Base-by-base conservation (phyloP, 2,888 invertebrate genomes). In the Incurvaria masculella region DNA sequence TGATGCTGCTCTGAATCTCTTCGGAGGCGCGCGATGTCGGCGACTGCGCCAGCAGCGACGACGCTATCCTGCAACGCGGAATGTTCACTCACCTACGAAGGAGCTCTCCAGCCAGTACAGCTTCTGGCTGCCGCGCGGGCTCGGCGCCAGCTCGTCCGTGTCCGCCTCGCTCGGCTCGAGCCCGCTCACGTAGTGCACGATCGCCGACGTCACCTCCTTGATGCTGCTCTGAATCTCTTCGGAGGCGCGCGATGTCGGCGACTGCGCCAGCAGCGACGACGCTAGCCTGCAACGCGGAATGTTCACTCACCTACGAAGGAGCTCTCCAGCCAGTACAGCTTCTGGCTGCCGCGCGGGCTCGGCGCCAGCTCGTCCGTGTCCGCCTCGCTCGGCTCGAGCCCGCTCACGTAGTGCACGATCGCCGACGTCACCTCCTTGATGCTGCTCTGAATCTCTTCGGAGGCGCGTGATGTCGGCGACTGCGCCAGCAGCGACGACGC, bases 391-490 rank as follows among this genome's bases (percentile, higher is more conserved):
- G 82, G 86, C 64, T 81, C 85, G 59, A 85, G 59, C 0, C 86
- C 87, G 53, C 87, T 87, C 52, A 94, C 93, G 81, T 93, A 94
- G 69, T 94, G 93, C 48, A 93, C 94, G 59, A 94, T 94, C 44
- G 94, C 94, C 57, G 93, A 93, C 54, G 94, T 94, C 56, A 94
- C 94, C 72, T 93, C 93, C 70, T 93, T 93, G 66, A 94, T 94
- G 49, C 91, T 92, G 53, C 90, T 85, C 65, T 89, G 89, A 52
- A n/a, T 91, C 66, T 88, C 88, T 51, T 86, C 84, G 2, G 80
- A 76, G 1, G 80, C 76, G 55, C 79, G 80, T 41, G 79, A 69
- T 40, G 75, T 71, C 45, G 27, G 54, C 44, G 69, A 72, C 56
- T 80, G 76, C 46, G 82, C 75, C 53, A 87, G 72, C 46, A 88